Evolutionary conservation across 2,888 invertebrate genomes (phyloP), one percentile per base, ranked within the genome.

Genomic region (Cephonodes hylas): DNA sequence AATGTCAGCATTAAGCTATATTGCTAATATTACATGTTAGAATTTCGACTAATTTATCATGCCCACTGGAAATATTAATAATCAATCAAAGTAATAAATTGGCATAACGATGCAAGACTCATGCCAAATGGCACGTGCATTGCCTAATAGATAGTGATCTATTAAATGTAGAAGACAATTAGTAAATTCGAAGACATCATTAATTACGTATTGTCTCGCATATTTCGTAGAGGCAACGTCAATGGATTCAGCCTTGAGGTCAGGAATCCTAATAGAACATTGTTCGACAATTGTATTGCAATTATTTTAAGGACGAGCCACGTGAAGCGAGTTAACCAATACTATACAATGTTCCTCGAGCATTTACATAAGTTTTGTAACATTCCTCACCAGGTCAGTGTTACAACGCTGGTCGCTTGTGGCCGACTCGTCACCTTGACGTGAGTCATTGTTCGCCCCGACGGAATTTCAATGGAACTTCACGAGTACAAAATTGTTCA

Each of bases 401-500:
- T 56, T 42, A 61, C 58, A 44, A n/a, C 25, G 60, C 60, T 22
- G 18, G 42, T 56, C 27, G 13, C 42, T 56, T 61, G 56, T 27
- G 53, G n/a, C 42, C 23, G 27, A 34, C 60, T 67, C 42, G 42
- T 67, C 65, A 71, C 69, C 64, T 63, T 62, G 57, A 27, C 34
- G 38, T 58, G 34, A 59, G 58, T 71, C 59, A 59, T 60, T 62
- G 62, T 65, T 63, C 45, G 63, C 60, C 64, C 60, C 48, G 65
- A 42, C 61, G 61, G 67, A 71, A 68, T 71, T 65, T 67, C 48
- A 63, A 66, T 66, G 46, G 61, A 59, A 67, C 61, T 61, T 56
- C 66, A 63, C 45, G 27, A 59, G 63, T 66, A 61, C 56, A 61
- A 63, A 67, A 61, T 66, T 64, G 66, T 70, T 59, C 64, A 57